Conservation (phyloP, 2,797 vertebrate genomes). For the Pteronotus mesoamericanus region DNA sequence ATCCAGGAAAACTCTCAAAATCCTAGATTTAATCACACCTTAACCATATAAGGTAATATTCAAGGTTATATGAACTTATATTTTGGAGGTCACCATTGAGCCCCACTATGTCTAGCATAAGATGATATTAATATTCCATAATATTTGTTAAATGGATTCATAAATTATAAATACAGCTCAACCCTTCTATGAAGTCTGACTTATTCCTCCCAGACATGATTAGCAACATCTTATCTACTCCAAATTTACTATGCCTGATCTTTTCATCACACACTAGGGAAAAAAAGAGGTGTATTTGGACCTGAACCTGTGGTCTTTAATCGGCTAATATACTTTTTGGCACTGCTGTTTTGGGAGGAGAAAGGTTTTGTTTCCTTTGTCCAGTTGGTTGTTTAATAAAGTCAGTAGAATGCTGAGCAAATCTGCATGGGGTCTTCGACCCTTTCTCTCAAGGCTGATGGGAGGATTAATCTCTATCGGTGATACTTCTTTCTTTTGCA, state of each 20-base stretch:
- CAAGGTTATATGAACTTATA: background rate
- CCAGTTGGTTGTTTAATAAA: slow-evolving; percentile 27
- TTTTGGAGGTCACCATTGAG: background rate
- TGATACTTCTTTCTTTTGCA: slow-evolving; percentile 53
- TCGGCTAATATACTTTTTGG: background rate
- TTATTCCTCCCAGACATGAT: background rate
- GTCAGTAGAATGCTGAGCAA: slow-evolving; percentile 23
- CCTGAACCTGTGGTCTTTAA: background rate
- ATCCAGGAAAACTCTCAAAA: background rate
- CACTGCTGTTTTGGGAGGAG: background rate
- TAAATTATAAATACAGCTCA: background rate
- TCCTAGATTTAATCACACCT: background rate
- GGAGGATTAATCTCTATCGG: slow-evolving; percentile 65
- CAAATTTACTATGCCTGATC: background rate
- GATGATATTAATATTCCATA: background rate
- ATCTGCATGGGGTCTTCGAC: background rate
- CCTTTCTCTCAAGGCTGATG: slow-evolving; percentile 60
- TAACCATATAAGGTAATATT: background rate
- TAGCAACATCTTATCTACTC: background rate
- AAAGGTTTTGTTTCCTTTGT: slow-evolving; percentile 18
- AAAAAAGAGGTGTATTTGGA: background rate
- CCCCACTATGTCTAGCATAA: background rate
- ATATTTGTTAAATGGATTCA: background rate
- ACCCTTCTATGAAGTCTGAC: background rate
- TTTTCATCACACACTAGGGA: background rate